Base-by-base conservation (phyloP, 2,888 invertebrate species). In the Lepidochrysops patricia region DNA sequence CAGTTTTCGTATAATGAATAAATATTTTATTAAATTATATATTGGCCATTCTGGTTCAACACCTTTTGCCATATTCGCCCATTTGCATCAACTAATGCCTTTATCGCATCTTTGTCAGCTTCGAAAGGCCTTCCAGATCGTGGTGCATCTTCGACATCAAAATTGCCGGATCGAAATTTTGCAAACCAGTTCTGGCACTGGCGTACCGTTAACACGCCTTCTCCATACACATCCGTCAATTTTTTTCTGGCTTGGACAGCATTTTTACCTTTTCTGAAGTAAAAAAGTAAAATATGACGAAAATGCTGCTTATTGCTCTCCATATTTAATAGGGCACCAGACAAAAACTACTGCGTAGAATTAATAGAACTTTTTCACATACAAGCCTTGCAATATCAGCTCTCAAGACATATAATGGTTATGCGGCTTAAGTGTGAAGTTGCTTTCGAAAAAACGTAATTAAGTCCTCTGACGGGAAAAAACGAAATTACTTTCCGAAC, bases 131-230 rank as follows among this genome's bases (percentile, higher is more conserved):
- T 67, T 60, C 64, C 61, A 57, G 63, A 67, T 60, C 61, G 64
- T 65, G 65, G 64, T 62, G 66, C 61, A 64, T 65, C 63, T 66
- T 67, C 64, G 32, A 66, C 54, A 66, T 66, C 63, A 67, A 67
- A 66, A 66, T 66, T 64, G 54, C 63, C 64, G 15, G 65, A 64
- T 62, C 66, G 65, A 64, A 69, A 70, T 69, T 65, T 67, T 60
- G 61, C 62, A 61, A 69, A 70, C 67, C 64, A 66, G 57, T 65
- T 64, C 54, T 64, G 66, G 63, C 66, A 64, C 62, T 64, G 66
- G 58, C 64, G 62, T 66, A 23, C 64, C 63, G 60, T 65, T 52
- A 67, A 62, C 29, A 64, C 37, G 60, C 15, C 60, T 54, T 52
- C 60, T 52, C 54, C 23, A 57, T 57, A 57, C 54, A 54, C 60